Base-by-base conservation (phyloP, 2,888 invertebrate genomes). In the Drosophila siamana region DNA sequence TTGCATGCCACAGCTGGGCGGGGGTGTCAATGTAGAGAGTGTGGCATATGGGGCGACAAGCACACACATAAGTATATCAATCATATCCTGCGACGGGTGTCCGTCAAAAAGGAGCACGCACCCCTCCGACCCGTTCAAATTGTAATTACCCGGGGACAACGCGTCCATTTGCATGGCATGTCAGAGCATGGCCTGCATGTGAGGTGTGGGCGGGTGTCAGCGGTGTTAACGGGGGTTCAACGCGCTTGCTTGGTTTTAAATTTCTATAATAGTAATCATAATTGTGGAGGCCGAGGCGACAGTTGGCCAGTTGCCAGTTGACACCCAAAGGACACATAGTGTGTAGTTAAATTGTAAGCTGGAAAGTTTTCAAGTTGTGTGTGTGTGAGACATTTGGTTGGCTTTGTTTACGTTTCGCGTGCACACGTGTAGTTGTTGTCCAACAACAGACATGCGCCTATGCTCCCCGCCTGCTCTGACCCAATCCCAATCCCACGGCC, bases 381-480 rank as follows among this genome's bases (percentile, higher is more conserved):
- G 72, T 15, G 47, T 55, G 5, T 28, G 36, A 54, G 72, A 26
- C 30, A 19, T 43, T 19, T 30, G 47, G 64, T 19, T 30, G 47
- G 64, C 54, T 80, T 88, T 85, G 85, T 85, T 88, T 86, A 88
- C 88, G 63, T 86, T 80, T 76, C 61, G 51, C 50, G 50, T 54
- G 55, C 67, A 63, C 75, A 67, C 72, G 81, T 74, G 70, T 62
- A 65, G 65, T 51, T 64, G 62, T 41, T 61, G 60, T 61, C 63
- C 61, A 59, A 48, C 54, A 67, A 82, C 69, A 84, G 81, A 81
- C 85, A 87, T 78, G 86, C 78, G 85, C 86, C 81, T 86, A 26
- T 26, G 78, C 69, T 36, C 16, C 6, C 6, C 50, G 46, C 61
- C 71, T 67, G 76, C 76, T 76, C 72, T 68, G 60, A 63, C 44